phyloP scores from a whole-genome alignment of 2,113 vertebrate genomes.

The Pungitius pungitius region DNA sequence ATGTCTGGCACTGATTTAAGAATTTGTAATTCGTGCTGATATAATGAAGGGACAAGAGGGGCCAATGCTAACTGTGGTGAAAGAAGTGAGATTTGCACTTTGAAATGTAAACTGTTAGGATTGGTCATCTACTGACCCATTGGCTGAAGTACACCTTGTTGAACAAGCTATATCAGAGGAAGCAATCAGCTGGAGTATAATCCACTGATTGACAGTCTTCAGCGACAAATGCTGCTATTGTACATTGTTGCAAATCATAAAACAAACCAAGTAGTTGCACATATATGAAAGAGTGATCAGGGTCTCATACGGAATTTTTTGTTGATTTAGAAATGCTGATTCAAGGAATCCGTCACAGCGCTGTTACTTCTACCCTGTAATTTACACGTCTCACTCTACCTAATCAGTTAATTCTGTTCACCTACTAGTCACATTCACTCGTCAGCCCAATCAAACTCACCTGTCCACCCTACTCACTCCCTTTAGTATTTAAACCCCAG shows the following conservation, averaged over 20 bases:
- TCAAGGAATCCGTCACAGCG: background rate
- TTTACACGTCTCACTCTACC: no score
- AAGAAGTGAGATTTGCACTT: slow-evolving; percentile 81
- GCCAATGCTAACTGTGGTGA: slow-evolving; percentile 89
- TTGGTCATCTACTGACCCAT: slow-evolving; percentile 56
- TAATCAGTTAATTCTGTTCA: no score
- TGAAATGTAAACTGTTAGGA: slow-evolving; percentile 64
- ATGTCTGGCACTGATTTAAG: slow-evolving; percentile 96
- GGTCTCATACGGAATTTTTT: background rate
- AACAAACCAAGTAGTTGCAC: background rate
- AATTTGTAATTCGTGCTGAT: slow-evolving; percentile 99
- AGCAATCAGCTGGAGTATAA: background rate
- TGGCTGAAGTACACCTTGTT: slow-evolving; percentile 9
- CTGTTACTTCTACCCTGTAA: no score
- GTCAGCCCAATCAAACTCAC: no score
- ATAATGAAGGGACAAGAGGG: slow-evolving; percentile 97
- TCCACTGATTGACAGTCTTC: background rate
- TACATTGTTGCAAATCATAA: background rate
- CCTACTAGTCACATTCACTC: no score
- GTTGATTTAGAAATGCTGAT: background rate
- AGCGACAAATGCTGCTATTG: background rate
- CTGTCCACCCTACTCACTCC: no score
- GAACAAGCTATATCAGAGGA: background rate
- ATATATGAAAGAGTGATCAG: background rate
- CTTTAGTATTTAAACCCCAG: no score